phyloP scores from a whole-genome alignment of 1,140 invertebrate genomes.

The Caenorhabditis remanei region DNA sequence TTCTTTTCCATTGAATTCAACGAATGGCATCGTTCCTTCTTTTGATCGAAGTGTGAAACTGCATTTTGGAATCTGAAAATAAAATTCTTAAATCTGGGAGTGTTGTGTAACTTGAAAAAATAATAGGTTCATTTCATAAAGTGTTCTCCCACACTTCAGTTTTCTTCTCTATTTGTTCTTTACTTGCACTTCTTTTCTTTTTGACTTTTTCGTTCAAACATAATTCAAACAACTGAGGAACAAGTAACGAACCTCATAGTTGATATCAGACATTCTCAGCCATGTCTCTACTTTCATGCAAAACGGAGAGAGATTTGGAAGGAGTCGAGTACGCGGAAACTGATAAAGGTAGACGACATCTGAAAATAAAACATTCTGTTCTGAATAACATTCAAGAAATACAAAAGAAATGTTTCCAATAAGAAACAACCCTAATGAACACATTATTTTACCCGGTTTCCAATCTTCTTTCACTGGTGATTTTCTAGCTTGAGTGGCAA shows the following conservation, averaged over 20 bases:
- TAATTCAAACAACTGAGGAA: neutral
- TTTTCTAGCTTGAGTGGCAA: slow-evolving; percentile 11
- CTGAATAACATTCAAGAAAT: neutral
- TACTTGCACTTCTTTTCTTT: neutral
- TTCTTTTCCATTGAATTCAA: slow-evolving; percentile 92
- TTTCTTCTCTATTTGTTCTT: neutral
- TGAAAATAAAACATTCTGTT: neutral
- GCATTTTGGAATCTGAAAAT: slow-evolving; percentile 16
- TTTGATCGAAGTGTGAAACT: slow-evolving; percentile 81
- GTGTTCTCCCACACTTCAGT: neutral
- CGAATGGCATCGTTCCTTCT: slow-evolving; percentile 91
- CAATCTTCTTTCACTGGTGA: slow-evolving; percentile 63
- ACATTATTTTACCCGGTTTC: slow-evolving; percentile 57
- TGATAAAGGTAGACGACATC: slow-evolving; percentile 87
- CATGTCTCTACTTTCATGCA: slow-evolving; percentile 95
- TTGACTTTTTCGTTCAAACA: neutral
- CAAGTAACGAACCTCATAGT: slow-evolving; percentile 86
- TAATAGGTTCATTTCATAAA: too few relatives aligned
- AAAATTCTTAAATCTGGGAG: too few relatives aligned
- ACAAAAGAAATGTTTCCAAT: neutral
- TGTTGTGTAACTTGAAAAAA: too few relatives aligned
- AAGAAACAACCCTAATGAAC: neutral
- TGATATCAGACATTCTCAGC: slow-evolving; percentile 88
- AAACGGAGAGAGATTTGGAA: slow-evolving; percentile 90
- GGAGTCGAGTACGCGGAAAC: slow-evolving; percentile 85